These are phyloP conservation scores for Pelobates fuscus DNA, from an alignment of 2,113 vertebrate species.

Conservation along the genomic window DNA sequence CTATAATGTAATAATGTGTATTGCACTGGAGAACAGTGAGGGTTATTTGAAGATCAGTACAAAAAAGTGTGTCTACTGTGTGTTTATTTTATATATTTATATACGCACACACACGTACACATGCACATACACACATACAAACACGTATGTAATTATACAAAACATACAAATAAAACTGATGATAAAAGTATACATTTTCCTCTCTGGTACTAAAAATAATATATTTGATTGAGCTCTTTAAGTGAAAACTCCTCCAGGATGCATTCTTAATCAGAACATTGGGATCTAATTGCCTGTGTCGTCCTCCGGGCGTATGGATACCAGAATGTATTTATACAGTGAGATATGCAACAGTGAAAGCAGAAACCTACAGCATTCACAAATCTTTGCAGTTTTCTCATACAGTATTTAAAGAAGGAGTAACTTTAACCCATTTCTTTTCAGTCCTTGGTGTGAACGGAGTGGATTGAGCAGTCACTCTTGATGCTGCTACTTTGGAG, in stretches of 20 bases:
- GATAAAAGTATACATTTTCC: background rate
- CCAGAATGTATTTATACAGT: background rate
- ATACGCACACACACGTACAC: too few relatives aligned
- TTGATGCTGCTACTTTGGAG: too few relatives aligned
- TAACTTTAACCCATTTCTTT: too few relatives aligned
- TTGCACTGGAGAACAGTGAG: background rate
- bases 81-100: too few relatives aligned
- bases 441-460: too few relatives aligned
- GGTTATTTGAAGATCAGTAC: conserved; percentile 1
- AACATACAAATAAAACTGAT: too few relatives aligned
- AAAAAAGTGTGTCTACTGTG: background rate
- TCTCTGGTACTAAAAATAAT: background rate
- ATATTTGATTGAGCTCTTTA: background rate
- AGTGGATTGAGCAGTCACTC: too few relatives aligned
- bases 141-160: too few relatives aligned
- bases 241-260: background rate
- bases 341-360: background rate
- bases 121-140: too few relatives aligned
- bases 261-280: conserved; percentile 5
- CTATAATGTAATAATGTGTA: conserved; percentile 40
- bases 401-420: background rate
- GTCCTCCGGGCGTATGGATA: background rate
- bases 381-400: background rate
- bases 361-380: background rate
- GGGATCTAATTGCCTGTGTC: background rate